phyloP scores from a whole-genome alignment of 2,888 invertebrate genomes.

The Xiphydria camelus region DNA sequence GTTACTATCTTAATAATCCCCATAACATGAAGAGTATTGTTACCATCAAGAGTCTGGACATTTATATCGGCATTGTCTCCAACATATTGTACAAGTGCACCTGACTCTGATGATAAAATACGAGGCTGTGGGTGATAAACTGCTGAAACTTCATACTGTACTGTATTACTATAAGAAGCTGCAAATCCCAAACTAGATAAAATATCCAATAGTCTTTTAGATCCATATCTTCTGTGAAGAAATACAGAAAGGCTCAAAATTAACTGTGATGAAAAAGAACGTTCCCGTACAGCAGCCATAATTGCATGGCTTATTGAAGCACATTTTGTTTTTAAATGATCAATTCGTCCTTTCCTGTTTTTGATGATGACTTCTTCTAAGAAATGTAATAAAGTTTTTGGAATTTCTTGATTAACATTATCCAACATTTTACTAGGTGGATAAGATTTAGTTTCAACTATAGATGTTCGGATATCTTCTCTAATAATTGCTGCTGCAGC shows the following conservation, averaged over 20 bases:
- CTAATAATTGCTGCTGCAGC: constrained; percentile 48
- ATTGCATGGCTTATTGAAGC: constrained; percentile 46
- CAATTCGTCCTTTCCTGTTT: constrained; percentile 32
- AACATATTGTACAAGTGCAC: too few relatives aligned
- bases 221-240: constrained; percentile 43
- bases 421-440: constrained; percentile 44
- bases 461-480: constrained; percentile 47
- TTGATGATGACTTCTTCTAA: constrained; percentile 41
- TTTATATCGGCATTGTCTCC: constrained; percentile 43
- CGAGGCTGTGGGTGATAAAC: constrained; percentile 30
- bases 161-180: constrained; percentile 42
- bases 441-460: constrained; percentile 46
- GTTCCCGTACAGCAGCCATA: constrained; percentile 39
- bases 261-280: constrained; percentile 21
- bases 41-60: constrained; percentile 36
- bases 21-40: too few relatives aligned
- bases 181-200: constrained; percentile 43
- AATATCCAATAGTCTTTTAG: constrained; percentile 42
- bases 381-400: constrained; percentile 44
- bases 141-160: constrained; percentile 31
- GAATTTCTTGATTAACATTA: constrained; percentile 29
- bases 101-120: constrained; percentile 30
- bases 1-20: too few relatives aligned
- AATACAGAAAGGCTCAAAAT: too few relatives aligned
- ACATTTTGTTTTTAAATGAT: constrained; percentile 42